Conservation (phyloP, 2,113 vertebrate species). For the Conger conger region DNA sequence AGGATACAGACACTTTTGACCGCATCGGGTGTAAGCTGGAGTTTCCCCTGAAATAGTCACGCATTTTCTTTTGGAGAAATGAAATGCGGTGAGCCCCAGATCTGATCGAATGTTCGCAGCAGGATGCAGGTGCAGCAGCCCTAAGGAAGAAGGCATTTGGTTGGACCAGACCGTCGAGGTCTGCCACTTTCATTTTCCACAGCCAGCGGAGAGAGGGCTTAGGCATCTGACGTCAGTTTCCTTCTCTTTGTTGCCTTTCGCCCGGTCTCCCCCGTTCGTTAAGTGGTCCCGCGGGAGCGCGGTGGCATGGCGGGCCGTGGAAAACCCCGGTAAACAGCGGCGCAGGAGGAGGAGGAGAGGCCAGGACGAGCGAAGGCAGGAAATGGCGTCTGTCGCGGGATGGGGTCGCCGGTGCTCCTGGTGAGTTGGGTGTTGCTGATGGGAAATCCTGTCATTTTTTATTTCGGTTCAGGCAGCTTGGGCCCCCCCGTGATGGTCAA, state of each 20-base stretch:
- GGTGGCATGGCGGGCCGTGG: not conserved
- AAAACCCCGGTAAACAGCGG: not conserved
- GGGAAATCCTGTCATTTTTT: conserved; percentile 8
- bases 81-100: not conserved
- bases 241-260: not conserved
- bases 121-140: too few species aligned
- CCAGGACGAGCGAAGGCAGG: not conserved
- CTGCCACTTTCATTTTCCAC: not conserved
- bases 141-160: too few species aligned
- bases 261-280: not conserved
- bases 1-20: too few species aligned
- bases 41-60: not conserved
- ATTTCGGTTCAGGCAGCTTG: too few species aligned
- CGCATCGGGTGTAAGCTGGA: too few species aligned
- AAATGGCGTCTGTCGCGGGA: not conserved
- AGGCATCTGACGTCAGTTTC: not conserved
- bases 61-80: not conserved
- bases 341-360: not conserved
- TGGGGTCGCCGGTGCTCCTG: not conserved
- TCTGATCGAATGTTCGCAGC: too few species aligned
- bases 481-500: not conserved
- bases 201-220: not conserved
- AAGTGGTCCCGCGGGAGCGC: not conserved
- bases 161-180: not conserved
- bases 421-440: not conserved